phyloP scores from a whole-genome alignment of 1,140 invertebrate genomes.

The Drosophila ercepeae region DNA sequence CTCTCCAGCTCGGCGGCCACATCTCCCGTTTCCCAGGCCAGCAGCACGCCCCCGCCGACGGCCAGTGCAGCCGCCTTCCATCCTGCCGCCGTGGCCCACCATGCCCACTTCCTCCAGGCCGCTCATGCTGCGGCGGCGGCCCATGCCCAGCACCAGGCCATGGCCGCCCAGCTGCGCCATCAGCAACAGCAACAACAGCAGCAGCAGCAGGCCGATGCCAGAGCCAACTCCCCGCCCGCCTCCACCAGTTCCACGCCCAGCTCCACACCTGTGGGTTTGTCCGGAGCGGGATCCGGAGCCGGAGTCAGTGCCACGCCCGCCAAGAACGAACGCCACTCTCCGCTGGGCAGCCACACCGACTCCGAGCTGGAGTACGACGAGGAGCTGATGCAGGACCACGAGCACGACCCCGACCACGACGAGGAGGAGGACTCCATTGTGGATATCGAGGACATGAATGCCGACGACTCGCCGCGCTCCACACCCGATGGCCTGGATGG shows the following conservation, averaged over 20 bases:
- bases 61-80: slow-evolving; percentile 59
- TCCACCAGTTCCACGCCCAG: slow-evolving; percentile 55
- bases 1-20: slow-evolving; percentile 70
- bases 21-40: slow-evolving; percentile 68
- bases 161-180: slow-evolving; percentile 61
- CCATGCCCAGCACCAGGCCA: slow-evolving; percentile 75
- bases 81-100: slow-evolving; percentile 77
- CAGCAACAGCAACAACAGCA: slow-evolving; percentile 49
- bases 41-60: slow-evolving; percentile 58
- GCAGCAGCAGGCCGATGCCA: slow-evolving; percentile 52
- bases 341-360: slow-evolving; percentile 78
- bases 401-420: slow-evolving; percentile 84
- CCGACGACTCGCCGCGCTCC: slow-evolving; percentile 83
- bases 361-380: slow-evolving; percentile 88
- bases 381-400: slow-evolving; percentile 85
- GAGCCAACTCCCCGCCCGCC: slow-evolving; percentile 57
- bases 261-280: slow-evolving; percentile 53
- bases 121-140: slow-evolving; percentile 72
- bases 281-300: slow-evolving; percentile 16
- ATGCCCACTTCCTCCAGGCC: slow-evolving; percentile 75
- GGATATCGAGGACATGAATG: slow-evolving; percentile 88
- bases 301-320: slow-evolving; percentile 41
- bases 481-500: slow-evolving; percentile 78
- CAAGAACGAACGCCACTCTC: slow-evolving; percentile 80
- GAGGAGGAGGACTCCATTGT: slow-evolving; percentile 88